Conservation (phyloP, 2,113 vertebrate species). For the Orientallactaga bullata region DNA sequence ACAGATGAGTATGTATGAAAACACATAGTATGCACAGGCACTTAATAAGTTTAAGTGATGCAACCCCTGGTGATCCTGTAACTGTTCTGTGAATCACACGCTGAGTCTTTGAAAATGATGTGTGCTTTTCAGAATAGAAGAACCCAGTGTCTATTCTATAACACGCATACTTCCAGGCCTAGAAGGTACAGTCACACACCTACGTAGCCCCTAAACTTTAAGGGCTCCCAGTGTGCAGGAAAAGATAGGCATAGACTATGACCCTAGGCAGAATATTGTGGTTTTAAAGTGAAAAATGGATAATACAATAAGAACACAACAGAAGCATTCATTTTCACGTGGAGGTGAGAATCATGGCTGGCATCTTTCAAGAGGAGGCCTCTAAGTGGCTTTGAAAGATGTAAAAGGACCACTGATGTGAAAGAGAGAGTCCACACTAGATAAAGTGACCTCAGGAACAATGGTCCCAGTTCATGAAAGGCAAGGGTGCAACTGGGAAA, state of each 20-base stretch:
- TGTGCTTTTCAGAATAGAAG: not conserved
- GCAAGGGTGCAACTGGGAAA: not conserved
- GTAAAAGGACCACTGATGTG: too few species aligned
- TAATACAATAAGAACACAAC: not conserved
- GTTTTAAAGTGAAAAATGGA: constrained; percentile 8
- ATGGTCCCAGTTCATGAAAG: not conserved
- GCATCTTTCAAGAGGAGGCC: not conserved
- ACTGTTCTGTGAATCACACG: not conserved
- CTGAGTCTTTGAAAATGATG: not conserved
- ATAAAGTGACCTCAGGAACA: not conserved
- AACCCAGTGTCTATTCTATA: not conserved
- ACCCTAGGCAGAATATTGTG: not conserved
- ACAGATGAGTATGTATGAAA: not conserved
- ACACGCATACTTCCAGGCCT: not conserved
- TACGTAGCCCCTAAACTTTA: not conserved
- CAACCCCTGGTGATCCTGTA: not conserved
- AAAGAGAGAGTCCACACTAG: not conserved
- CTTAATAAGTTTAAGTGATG: not conserved
- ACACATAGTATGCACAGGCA: not conserved
- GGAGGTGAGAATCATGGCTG: not conserved
- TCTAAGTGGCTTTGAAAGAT: constrained; percentile 32
- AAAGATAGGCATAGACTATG: not conserved
- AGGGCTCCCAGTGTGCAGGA: not conserved
- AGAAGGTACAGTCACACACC: not conserved
- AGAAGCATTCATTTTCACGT: not conserved